phyloP scores from a whole-genome alignment of 2,113 vertebrate genomes.

The Polyodon spathula region DNA sequence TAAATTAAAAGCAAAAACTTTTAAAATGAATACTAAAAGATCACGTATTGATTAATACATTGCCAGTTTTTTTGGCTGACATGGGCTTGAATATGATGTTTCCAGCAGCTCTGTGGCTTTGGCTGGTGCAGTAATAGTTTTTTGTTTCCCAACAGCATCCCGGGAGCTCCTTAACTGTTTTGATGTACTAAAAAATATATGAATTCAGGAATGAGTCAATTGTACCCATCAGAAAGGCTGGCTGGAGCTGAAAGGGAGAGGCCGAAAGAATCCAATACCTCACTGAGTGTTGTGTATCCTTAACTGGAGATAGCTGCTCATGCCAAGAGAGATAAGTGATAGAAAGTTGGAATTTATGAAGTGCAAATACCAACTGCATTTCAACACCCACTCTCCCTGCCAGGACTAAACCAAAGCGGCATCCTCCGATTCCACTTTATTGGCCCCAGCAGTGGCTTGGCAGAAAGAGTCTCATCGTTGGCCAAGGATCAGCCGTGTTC shows the following conservation, averaged over 20 bases:
- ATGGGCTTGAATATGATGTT: not conserved
- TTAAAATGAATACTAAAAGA: not conserved
- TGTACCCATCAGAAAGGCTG: not conserved
- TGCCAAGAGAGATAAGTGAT: slow-evolving; percentile 2
- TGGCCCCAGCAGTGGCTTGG: not conserved
- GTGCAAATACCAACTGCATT: slow-evolving; percentile 14
- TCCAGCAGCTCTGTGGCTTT: not conserved
- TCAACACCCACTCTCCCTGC: not conserved
- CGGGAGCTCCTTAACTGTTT: not conserved
- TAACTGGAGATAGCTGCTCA: not conserved
- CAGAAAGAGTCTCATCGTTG: not conserved
- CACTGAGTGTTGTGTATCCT: not conserved
- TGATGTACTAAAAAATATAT: not conserved
- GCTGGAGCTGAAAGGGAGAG: slow-evolving; percentile 7
- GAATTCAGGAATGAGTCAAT: not conserved
- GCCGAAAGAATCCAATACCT: slow-evolving; percentile 4
- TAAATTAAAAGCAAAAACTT: not conserved
- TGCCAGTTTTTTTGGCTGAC: not conserved
- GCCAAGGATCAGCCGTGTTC: slow-evolving; percentile 7
- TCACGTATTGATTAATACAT: not conserved
- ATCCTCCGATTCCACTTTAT: not conserved
- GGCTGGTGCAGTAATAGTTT: not conserved
- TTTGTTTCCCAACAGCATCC: not conserved
- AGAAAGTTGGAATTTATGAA: slow-evolving; percentile 18
- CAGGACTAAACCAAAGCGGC: not conserved